phyloP scores from a whole-genome alignment of 2,888 invertebrate genomes.

The Acleris literana region DNA sequence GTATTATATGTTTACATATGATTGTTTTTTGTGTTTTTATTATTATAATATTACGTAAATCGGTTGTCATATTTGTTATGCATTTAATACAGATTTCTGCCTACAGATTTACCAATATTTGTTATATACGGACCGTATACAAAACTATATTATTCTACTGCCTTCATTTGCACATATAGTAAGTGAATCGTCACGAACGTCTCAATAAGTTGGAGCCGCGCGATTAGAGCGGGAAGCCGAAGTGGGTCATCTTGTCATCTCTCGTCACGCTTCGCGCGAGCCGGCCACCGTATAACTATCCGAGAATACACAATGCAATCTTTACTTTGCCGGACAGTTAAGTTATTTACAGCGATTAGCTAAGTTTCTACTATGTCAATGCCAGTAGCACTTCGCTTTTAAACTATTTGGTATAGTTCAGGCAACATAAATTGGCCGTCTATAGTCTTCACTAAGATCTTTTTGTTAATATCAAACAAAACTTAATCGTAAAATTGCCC shows the following conservation, averaged over 20 bases:
- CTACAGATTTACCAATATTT: no score
- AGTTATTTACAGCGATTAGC: background rate
- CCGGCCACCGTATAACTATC: constrained; percentile 8
- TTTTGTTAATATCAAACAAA: no score
- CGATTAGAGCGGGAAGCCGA: constrained; percentile 29
- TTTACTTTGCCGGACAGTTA: constrained; percentile 6
- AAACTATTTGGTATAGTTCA: no score
- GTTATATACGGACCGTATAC: no score
- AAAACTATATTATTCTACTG: no score
- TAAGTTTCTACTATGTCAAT: background rate
- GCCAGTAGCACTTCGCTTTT: no score
- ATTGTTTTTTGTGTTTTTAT: background rate
- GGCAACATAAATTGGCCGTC: no score
- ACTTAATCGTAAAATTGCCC: no score
- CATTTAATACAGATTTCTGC: no score
- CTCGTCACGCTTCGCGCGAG: constrained; percentile 29
- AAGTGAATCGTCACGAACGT: constrained; percentile 18
- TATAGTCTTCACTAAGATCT: no score
- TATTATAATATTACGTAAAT: background rate
- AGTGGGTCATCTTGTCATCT: constrained; percentile 33
- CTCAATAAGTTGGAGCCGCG: constrained; percentile 19
- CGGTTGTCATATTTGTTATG: no score
- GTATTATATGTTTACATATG: no score
- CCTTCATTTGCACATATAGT: background rate
- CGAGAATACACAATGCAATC: constrained; percentile 16